Conservation (phyloP, 2,888 invertebrate genomes). For the Trypoxylon attenuatum region DNA sequence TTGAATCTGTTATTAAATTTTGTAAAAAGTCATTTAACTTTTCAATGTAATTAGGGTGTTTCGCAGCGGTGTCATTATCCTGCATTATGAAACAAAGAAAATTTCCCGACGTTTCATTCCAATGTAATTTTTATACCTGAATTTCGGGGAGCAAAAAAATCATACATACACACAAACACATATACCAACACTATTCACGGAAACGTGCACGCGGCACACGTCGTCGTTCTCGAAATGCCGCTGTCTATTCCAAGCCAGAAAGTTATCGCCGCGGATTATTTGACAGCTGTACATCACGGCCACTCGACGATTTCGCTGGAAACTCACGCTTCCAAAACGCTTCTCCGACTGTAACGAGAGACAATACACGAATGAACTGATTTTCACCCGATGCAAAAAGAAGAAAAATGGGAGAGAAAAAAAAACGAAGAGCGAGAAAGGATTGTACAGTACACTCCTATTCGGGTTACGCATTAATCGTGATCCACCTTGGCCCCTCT, state of each 20-base stretch:
- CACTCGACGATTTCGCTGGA: slow-evolving; percentile 12
- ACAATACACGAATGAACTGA: slow-evolving; percentile 46
- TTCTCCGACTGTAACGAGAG: slow-evolving; percentile 37
- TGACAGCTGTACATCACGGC: slow-evolving; percentile 20
- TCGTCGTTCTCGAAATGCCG: slow-evolving; percentile 8
- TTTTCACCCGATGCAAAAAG: slow-evolving; percentile 10
- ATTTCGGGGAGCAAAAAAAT: too few relatives aligned
- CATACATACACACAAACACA: slow-evolving; percentile 7
- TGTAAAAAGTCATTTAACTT: too few relatives aligned
- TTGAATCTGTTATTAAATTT: too few relatives aligned
- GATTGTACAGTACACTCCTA: slow-evolving; percentile 27
- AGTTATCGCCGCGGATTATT: slow-evolving; percentile 23
- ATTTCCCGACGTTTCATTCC: too few relatives aligned
- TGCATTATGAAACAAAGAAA: too few relatives aligned
- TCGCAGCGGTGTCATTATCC: too few relatives aligned
- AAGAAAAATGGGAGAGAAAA: background rate
- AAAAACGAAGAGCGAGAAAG: background rate
- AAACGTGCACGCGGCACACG: too few relatives aligned
- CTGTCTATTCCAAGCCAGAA: slow-evolving; percentile 4
- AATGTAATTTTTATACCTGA: too few relatives aligned
- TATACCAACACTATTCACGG: too few relatives aligned
- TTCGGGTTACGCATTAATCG: too few relatives aligned
- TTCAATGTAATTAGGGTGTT: too few relatives aligned
- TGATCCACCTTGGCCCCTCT: too few relatives aligned
- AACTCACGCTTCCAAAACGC: slow-evolving; percentile 31